Base-by-base conservation (phyloP, 2,888 invertebrate species). In the Diadegma fenestrale region DNA sequence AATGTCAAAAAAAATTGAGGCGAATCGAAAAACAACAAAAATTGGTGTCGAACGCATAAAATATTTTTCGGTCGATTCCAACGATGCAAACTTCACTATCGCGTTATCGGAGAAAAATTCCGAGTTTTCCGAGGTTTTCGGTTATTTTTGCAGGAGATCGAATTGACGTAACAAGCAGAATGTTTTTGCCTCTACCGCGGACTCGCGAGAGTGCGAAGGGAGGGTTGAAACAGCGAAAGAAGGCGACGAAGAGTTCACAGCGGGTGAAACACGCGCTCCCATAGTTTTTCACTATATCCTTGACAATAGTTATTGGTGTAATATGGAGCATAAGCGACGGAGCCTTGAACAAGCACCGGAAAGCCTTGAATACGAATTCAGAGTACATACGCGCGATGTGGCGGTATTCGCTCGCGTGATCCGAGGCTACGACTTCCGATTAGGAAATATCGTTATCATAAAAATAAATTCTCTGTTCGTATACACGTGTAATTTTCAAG, bases 201-300 rank as follows among this genome's bases (percentile, higher is more conserved):
- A 68, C 72, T 71, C 6, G 85, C 68, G 54, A 81, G 30, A n/a
- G n/a, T n/a, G n/a, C 58, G 61, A 72, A 41, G 12, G 12, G 26
- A 26, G 22, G 5, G 14, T 58, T 58, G 14, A 26, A 26, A 26
- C 26, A 14, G 14, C 5, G 26, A 26, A 58, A 43, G 63, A 48
- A 68, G 58, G 58, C 30, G 45, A 61, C 41, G 26, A 72, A 19
- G 12, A 72, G 43, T 63, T 51, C 45, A 78, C 41, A 33, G 68
- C 66, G 26, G 26, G 66, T 61, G 26, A 37, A 78, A 33, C 51
- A 58, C 68, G 54, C 71, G 64, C 69, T 79, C 63, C 71, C 48
- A 26, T 71, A 64, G 78, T 89, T 89, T 91, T 91, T 91, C 90
- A 89, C 88, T 89, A 89, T 90, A 89, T 90, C 88, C 90, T 89